Conservation (phyloP, 1,140 invertebrate species). For the Meloidogyne chitwoodi region DNA sequence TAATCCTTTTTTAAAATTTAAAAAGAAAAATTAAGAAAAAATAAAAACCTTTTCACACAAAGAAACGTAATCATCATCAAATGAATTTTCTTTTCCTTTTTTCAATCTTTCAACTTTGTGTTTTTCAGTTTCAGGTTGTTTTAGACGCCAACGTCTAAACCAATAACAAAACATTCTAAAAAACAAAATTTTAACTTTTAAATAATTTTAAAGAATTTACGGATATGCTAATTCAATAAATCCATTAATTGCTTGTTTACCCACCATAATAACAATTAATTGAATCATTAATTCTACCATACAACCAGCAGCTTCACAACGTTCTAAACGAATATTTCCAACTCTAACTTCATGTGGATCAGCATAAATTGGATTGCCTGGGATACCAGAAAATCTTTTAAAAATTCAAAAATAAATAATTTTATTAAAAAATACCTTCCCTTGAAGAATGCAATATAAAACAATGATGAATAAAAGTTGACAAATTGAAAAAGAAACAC, state of each 20-base stretch:
- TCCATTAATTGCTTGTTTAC: slow-evolving; percentile 75
- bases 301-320: slow-evolving; percentile 75
- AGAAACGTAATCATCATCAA: not conserved
- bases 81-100: slow-evolving; percentile 23
- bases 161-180: slow-evolving; percentile 37
- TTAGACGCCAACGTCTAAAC: slow-evolving; percentile 43
- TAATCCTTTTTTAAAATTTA: slow-evolving; percentile 68
- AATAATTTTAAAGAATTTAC: slow-evolving; percentile 60
- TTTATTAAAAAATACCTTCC: slow-evolving; percentile 37
- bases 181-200: slow-evolving; percentile 2
- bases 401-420: not conserved
- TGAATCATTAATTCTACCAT: slow-evolving; percentile 78
- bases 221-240: slow-evolving; percentile 73
- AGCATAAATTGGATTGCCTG: not conserved
- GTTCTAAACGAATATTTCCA: slow-evolving; percentile 28
- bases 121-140: slow-evolving; percentile 46
- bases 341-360: slow-evolving; percentile 1
- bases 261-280: slow-evolving; percentile 78
- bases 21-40: not conserved
- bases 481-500: slow-evolving; percentile 96
- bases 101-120: slow-evolving; percentile 28
- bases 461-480: slow-evolving; percentile 96
- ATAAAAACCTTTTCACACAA: slow-evolving; percentile 11
- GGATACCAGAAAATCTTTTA: not conserved
- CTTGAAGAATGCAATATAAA: slow-evolving; percentile 87